Conservation (phyloP, 2,797 vertebrate genomes). For the Melanotaenia maccullochi region DNA sequence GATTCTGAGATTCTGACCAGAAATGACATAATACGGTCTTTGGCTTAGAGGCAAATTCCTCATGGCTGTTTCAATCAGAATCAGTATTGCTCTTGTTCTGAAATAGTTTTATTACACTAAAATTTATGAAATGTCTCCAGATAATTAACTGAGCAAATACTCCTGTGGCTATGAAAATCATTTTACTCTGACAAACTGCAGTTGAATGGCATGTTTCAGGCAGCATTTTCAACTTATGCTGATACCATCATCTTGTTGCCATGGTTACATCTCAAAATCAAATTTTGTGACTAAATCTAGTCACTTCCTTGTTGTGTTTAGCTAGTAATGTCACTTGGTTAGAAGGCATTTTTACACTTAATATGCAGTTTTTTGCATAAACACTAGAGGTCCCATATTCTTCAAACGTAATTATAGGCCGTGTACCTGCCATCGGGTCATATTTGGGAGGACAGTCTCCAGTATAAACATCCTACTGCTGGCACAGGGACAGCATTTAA, state of each 20-base stretch:
- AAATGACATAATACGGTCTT: constrained; percentile 1
- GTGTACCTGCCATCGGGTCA: background rate
- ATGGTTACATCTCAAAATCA: background rate
- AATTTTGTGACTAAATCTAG: too few relatives aligned
- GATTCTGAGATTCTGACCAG: background rate
- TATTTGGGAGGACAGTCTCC: background rate
- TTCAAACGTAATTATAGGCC: background rate
- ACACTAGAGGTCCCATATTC: background rate
- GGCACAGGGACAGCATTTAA: background rate
- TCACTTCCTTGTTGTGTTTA: too few relatives aligned
- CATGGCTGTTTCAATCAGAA: constrained; percentile 4
- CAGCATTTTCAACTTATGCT: background rate
- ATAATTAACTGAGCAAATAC: background rate
- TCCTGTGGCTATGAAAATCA: background rate
- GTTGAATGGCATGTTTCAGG: background rate
- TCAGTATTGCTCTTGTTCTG: background rate
- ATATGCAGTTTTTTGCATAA: background rate
- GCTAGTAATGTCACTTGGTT: too few relatives aligned
- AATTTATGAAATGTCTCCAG: background rate
- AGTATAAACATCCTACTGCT: background rate
- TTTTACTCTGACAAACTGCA: background rate
- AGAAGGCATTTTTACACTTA: background rate
- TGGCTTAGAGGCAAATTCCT: background rate
- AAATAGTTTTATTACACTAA: background rate
- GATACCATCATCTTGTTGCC: background rate